These are phyloP conservation scores for Bovichtus variegatus DNA, from an alignment of 2,797 vertebrate genomes.

Conservation along the genomic window DNA sequence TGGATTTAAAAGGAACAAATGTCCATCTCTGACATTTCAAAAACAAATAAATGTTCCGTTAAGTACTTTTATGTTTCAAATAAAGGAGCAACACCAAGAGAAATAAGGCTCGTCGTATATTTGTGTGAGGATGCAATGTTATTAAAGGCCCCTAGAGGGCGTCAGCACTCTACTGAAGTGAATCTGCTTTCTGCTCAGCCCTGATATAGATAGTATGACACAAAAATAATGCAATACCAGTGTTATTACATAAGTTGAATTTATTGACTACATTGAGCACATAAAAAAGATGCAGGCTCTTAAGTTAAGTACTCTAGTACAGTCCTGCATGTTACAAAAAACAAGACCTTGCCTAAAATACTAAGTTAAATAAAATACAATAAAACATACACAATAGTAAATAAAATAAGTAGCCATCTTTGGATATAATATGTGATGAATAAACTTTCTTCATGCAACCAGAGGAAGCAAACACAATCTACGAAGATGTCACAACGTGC, in stretches of 20 bases:
- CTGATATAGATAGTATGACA: not conserved
- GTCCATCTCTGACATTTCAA: conserved; percentile 60
- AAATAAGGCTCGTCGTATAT: not conserved
- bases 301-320: conserved; percentile 27
- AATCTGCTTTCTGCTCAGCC: not conserved
- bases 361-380: conserved; percentile 31
- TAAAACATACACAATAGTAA: conserved; percentile 21
- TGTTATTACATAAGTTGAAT: conserved; percentile 35
- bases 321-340: conserved; percentile 31
- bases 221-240: not conserved
- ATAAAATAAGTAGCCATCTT: conserved; percentile 13
- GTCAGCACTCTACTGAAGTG: not conserved
- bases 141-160: conserved; percentile 44
- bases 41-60: conserved; percentile 67
- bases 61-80: conserved; percentile 77
- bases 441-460: conserved; percentile 46
- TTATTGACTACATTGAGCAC: conserved; percentile 63
- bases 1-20: conserved; percentile 55
- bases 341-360: conserved; percentile 1
- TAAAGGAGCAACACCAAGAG: conserved; percentile 81
- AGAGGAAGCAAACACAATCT: conserved; percentile 44
- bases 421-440: conserved; percentile 21
- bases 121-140: conserved; percentile 14
- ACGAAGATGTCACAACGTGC: conserved; percentile 12
- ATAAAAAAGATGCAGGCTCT: conserved; percentile 54